phyloP scores from a whole-genome alignment of 2,113 vertebrate species.

The Loxodonta africana region DNA sequence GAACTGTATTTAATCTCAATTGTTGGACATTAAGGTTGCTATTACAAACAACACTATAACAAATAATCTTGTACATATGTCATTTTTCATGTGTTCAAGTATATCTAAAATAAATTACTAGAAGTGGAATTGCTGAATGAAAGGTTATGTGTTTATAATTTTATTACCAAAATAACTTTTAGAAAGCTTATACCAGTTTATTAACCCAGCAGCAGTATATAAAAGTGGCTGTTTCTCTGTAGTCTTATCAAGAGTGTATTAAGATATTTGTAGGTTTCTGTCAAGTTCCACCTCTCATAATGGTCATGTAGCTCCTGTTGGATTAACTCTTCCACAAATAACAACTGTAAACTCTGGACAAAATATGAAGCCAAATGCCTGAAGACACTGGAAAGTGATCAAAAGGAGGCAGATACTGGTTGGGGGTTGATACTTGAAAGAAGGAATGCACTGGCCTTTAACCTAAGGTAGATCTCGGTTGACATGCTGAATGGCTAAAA shows the following conservation, averaged over 20 bases:
- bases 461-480: background rate
- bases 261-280: background rate
- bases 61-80: slow-evolving; percentile 10
- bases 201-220: background rate
- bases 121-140: background rate
- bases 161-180: background rate
- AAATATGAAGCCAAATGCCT: background rate
- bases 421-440: background rate
- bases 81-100: slow-evolving; percentile 2
- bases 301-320: background rate
- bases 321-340: background rate
- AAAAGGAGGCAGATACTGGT: background rate
- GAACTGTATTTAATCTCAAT: slow-evolving; percentile 8
- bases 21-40: background rate
- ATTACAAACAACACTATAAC: background rate
- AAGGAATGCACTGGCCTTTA: background rate
- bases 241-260: background rate
- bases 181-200: background rate
- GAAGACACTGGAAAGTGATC: background rate
- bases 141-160: background rate
- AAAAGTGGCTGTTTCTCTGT: background rate
- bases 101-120: background rate
- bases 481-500: background rate
- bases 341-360: background rate
- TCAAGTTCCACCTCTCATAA: background rate